These are phyloP conservation scores for Clarias pachynema DNA, from an alignment of 2,797 vertebrate genomes.

Conservation along the genomic window DNA sequence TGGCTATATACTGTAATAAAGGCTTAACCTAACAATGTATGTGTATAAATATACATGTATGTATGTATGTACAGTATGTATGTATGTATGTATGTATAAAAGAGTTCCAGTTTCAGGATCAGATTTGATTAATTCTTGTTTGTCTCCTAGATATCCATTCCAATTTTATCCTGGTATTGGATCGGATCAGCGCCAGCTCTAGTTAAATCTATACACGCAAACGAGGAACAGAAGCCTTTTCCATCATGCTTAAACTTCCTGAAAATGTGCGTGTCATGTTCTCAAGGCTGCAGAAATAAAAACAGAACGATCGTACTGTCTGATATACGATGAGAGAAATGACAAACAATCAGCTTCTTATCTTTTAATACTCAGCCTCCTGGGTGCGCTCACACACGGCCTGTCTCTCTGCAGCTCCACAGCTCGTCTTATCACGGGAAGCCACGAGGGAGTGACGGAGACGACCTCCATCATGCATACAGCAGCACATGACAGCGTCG, in stretches of 20 bases:
- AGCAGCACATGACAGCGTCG: not conserved
- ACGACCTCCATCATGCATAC: not conserved
- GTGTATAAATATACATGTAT: too few relatives aligned
- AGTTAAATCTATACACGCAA: too few relatives aligned
- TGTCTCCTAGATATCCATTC: not conserved
- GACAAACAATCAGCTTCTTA: conserved; percentile 28
- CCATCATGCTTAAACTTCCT: too few relatives aligned
- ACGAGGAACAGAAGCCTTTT: not conserved
- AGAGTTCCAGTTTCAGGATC: not conserved
- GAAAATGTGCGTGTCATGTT: not conserved
- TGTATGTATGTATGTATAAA: not conserved
- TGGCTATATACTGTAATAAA: too few relatives aligned
- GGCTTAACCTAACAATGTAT: too few relatives aligned
- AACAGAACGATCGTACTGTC: not conserved
- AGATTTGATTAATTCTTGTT: not conserved
- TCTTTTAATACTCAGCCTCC: conserved; percentile 31
- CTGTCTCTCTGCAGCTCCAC: not conserved
- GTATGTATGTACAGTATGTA: too few relatives aligned
- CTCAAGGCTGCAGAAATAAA: not conserved
- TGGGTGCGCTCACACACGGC: not conserved
- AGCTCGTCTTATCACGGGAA: conserved; percentile 3
- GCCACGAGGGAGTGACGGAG: conserved; percentile 7
- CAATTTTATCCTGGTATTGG: not conserved
- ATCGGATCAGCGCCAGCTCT: not conserved
- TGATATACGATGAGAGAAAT: conserved; percentile 24